Conservation (phyloP, 53 echinoderm and acorn worm species). For the Apostichopus leukothele region DNA sequence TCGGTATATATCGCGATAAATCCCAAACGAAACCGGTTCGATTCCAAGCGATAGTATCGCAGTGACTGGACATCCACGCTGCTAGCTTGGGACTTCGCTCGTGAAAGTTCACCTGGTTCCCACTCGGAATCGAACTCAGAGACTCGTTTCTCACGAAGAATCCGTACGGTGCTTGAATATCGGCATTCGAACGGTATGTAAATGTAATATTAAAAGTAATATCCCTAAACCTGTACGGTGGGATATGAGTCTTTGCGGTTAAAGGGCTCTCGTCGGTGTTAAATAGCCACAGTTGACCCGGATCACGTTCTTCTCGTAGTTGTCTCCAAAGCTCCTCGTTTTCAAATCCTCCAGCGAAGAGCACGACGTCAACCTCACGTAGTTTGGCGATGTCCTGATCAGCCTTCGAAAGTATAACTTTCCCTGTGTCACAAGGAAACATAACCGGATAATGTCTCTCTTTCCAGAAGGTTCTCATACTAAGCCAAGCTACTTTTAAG, state of each 20-base stretch:
- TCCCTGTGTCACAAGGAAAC: background rate
- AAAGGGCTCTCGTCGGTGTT: conserved; percentile 36
- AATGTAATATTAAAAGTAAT: conserved; percentile 32
- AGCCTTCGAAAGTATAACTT: conserved; percentile 3
- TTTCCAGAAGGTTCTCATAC: conserved; percentile 17
- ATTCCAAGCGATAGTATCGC: conserved; percentile 37
- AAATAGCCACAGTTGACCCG: conserved; percentile 20
- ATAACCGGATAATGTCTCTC: background rate
- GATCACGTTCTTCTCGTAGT: conserved; percentile 7
- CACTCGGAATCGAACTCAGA: background rate
- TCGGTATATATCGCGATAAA: conserved; percentile 8
- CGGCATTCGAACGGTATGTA: conserved; percentile 35
- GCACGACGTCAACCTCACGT: conserved; percentile 6
- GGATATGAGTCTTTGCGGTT: conserved; percentile 28
- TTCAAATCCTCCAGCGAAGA: conserved; percentile 36
- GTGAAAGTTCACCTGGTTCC: background rate
- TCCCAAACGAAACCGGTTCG: conserved; percentile 44
- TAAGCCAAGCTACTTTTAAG: conserved; percentile 19
- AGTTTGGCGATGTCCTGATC: background rate
- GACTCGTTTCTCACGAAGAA: background rate
- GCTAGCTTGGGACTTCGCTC: background rate
- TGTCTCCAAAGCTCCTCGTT: conserved; percentile 20
- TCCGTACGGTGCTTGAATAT: conserved; percentile 22
- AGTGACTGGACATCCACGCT: conserved; percentile 42
- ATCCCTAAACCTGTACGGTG: background rate